phyloP scores from a whole-genome alignment of 2,113 vertebrate species.

The Anolis sagrei region DNA sequence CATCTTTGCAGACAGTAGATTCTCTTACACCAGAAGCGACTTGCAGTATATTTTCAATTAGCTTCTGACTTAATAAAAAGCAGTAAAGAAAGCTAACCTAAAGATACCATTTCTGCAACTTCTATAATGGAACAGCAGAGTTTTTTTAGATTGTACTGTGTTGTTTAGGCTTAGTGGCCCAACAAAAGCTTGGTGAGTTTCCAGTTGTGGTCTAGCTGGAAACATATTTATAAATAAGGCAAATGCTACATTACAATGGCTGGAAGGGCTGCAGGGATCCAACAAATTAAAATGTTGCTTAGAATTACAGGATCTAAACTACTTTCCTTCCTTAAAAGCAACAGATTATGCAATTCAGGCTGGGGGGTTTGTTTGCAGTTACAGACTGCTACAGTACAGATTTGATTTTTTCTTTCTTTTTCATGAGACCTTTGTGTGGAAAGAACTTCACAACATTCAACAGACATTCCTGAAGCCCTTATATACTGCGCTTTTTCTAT shows the following conservation, averaged over 20 bases:
- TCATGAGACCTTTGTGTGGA: slow-evolving; percentile 85
- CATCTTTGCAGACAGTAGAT: too few species aligned
- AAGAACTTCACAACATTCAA: slow-evolving; percentile 80
- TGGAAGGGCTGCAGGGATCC: background rate
- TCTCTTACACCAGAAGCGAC: too few species aligned
- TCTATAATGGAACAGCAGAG: background rate
- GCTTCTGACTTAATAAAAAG: too few species aligned
- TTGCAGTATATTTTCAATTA: too few species aligned
- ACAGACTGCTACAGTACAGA: background rate
- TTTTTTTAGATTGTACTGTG: background rate
- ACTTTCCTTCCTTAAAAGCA: background rate
- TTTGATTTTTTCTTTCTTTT: slow-evolving; percentile 35
- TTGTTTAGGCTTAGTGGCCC: too few species aligned
- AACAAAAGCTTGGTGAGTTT: too few species aligned
- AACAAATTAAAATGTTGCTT: background rate
- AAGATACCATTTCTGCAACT: background rate
- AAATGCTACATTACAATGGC: background rate
- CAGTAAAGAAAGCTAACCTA: background rate
- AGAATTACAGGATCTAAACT: background rate
- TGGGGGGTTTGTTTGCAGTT: background rate
- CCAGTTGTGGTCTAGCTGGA: too few species aligned
- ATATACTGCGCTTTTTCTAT: slow-evolving; percentile 88
- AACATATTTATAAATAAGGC: background rate
- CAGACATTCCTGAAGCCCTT: slow-evolving; percentile 86
- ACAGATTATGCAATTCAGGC: background rate